These are phyloP conservation scores for Scytalopus superciliaris DNA, from an alignment of 2,113 vertebrate species.

Conservation along the genomic window DNA sequence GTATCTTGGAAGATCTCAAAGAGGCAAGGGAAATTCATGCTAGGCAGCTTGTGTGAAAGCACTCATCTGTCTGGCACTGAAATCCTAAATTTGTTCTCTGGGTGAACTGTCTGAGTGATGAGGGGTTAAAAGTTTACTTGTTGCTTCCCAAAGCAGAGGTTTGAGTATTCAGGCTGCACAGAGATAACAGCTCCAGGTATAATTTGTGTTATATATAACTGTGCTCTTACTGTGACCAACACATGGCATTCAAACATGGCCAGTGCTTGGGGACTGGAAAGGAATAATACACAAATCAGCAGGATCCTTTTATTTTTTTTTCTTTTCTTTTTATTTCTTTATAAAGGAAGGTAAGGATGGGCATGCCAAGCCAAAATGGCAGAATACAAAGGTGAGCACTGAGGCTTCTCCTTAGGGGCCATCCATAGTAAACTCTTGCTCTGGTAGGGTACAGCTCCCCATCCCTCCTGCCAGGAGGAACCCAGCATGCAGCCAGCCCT, in stretches of 20 bases:
- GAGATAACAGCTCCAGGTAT: neutral
- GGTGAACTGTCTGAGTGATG: neutral
- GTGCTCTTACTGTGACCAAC: neutral
- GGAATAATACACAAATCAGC: neutral
- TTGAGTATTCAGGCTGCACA: neutral
- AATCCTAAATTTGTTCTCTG: neutral
- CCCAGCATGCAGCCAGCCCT: neutral
- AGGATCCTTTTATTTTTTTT: neutral
- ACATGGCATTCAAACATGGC: neutral
- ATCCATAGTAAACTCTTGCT: neutral
- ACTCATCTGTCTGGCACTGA: neutral
- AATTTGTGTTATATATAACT: neutral
- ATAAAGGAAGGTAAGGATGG: slow-evolving; percentile 32
- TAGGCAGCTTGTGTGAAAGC: neutral
- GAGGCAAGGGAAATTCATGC: neutral
- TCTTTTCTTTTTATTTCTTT: slow-evolving; percentile 11
- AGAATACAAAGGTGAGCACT: neutral
- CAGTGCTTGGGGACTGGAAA: neutral
- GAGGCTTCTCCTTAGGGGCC: neutral
- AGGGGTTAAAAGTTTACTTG: neutral
- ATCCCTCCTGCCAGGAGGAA: neutral
- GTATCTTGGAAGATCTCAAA: neutral
- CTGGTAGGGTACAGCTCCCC: neutral
- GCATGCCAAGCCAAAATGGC: neutral
- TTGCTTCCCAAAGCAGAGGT: neutral